Evolutionary conservation across 2,113 vertebrate genomes (phyloP), one percentile per base, ranked within the genome.

Genomic region (Mustela lutreola): DNA sequence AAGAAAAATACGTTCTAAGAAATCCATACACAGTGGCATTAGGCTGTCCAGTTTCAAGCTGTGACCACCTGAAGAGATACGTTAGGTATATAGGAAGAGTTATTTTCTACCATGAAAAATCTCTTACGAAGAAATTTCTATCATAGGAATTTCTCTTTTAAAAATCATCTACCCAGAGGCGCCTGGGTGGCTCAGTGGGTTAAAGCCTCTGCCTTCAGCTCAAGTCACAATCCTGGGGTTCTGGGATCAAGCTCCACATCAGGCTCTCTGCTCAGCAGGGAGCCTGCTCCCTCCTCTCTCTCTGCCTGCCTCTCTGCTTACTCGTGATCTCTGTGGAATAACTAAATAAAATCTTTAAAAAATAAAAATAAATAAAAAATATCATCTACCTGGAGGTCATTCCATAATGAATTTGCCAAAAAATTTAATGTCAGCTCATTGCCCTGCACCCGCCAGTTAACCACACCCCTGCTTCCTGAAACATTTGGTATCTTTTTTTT

Each of bases 1-100:
- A n/a, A 79, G 73, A 87, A 97, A 90, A 94, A 71, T 26, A 26
- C 4, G 79, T 24, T 21, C 82, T 86, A 84, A 96, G 42, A 33
- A 96, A 53, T 80, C 39, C 21, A 7, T 45, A 53, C 53, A 10
- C 53, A 26, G 9, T 22, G 28, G 19, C 18, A 62, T 83, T 73
- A 91, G 56, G 79, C 11, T 16, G 18, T 88, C 12, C 28, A 21
- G 8, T 15, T 42, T 53, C 16, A 36, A 89, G 56, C 73, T 50
- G 21, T 70, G 39, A 53, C 24, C 76, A 45, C 39, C 63, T 63
- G 73, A 48, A 87, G 24, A 84, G 60, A 36, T 33, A 63, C 1
- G 36, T 79, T 75, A 31, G 22, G 56, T 88, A 50, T 19, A 1
- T 65, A 53, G 24, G 4, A 21, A 73, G 88, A 95, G 31, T 87